These are phyloP conservation scores for Choloepus didactylus DNA, from an alignment of 2,797 vertebrate species.

Conservation along the genomic window DNA sequence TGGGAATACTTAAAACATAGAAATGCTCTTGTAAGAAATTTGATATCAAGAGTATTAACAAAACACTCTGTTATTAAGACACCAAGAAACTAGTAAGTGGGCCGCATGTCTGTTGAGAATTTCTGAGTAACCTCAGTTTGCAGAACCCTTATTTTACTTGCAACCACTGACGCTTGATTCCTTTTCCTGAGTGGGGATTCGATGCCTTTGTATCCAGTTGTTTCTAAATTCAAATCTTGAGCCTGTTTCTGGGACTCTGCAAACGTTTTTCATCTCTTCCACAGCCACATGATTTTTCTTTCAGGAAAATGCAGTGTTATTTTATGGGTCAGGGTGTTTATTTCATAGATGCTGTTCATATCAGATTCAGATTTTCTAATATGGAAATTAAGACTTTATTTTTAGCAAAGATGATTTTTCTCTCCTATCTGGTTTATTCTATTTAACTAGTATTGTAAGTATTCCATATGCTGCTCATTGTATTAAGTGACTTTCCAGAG, in stretches of 20 bases:
- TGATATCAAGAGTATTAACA: conserved; percentile 50
- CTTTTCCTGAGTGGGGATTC: background rate
- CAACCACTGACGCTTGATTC: background rate
- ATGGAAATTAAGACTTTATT: conserved; percentile 29
- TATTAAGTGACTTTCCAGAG: background rate
- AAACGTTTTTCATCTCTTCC: background rate
- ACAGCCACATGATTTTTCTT: background rate
- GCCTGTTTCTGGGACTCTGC: background rate
- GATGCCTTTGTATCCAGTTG: background rate
- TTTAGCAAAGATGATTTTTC: background rate
- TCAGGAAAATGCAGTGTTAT: background rate
- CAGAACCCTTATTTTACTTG: background rate
- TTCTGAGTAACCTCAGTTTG: background rate
- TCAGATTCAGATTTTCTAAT: conserved; percentile 1
- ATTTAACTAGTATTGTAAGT: background rate
- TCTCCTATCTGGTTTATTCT: background rate
- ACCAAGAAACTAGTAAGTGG: background rate
- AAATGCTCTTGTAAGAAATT: conserved; percentile 53
- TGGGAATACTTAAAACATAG: conserved; percentile 12
- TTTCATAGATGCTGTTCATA: background rate
- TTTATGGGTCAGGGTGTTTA: background rate
- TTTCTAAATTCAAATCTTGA: conserved; percentile 14
- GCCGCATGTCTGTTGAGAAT: background rate
- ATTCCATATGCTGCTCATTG: background rate
- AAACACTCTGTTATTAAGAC: background rate